phyloP scores from a whole-genome alignment of 2,113 vertebrate species.

The Nothobranchius furzeri region DNA sequence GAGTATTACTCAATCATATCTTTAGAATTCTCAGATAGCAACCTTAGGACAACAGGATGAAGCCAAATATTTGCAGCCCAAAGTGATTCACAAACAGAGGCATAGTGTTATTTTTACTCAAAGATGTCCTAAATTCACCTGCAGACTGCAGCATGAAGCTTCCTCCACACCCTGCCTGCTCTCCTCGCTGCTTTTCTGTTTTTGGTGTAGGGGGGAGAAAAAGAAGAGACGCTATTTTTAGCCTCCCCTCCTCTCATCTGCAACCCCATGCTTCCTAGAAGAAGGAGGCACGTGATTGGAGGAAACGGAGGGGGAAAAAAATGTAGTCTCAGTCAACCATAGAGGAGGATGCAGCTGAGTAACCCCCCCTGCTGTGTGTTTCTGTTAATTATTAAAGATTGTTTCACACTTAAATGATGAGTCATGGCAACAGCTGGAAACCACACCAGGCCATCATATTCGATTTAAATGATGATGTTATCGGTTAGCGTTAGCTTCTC shows the following conservation, averaged over 20 bases:
- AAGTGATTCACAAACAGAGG: constrained; percentile 1
- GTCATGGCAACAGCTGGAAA: neutral
- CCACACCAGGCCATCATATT: neutral
- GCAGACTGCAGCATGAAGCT: constrained; percentile 30
- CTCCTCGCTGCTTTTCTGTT: constrained; percentile 39
- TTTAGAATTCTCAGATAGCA: neutral
- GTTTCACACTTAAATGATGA: constrained; percentile 1
- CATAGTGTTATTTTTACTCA: neutral
- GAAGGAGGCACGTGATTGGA: constrained; percentile 62
- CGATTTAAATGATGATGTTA: neutral
- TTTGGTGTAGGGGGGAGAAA: constrained; percentile 25
- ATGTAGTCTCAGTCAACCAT: constrained; percentile 47
- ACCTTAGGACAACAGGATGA: neutral
- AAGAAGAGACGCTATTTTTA: constrained; percentile 66
- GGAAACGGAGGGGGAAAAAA: constrained; percentile 34
- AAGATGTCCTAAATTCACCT: constrained; percentile 42
- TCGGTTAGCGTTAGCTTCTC: neutral
- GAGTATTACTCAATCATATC: neutral
- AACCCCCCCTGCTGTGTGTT: neutral
- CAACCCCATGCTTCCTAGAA: constrained; percentile 62
- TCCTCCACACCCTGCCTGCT: constrained; percentile 29
- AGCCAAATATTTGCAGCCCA: neutral
- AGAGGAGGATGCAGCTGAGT: constrained; percentile 32
- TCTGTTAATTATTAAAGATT: neutral
- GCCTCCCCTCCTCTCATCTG: constrained; percentile 62